Evolutionary conservation across 2,888 invertebrate species (phyloP), one percentile per base, ranked within the genome.

Genomic region (Trichogramma evanescens): DNA sequence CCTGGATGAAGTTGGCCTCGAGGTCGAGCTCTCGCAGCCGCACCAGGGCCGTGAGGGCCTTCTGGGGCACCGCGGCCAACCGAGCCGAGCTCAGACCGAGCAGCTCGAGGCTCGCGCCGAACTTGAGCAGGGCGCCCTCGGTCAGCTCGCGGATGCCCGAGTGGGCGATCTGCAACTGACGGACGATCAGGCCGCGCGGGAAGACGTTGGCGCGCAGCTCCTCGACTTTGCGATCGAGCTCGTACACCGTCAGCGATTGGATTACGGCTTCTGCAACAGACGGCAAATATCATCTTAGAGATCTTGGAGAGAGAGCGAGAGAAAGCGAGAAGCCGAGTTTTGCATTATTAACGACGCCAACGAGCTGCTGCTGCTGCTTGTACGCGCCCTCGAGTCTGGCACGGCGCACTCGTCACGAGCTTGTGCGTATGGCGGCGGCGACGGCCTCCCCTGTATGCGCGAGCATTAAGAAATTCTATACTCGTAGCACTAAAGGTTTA

Each of bases 181-280:
- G 85, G 76, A 90, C 85, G 74, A 84, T 85, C 58, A 85, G 76
- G 40, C 83, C 82, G 38, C 85, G 79, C 59, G 90, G 89, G 76
- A 93, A 92, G 69, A 91, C 82, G 68, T 87, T 87, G 65, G 86
- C 81, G 64, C 88, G 86, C 57, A 94, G 82, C 69, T 87, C 85
- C 63, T 87, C 88, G 68, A 91, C 85, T 68, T 88, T 86, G 69
- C 86, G 86, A 80, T 94, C 93, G 70, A 94, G 83, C 77, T 93
- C 93, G 81, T 93, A 93, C 72, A 94, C 87, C 72, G 89, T 92
- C 73, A 94, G 82, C 54, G 93, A 93, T 77, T 93, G 92, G 70
- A 95, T 80, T 54, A 62, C 54, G 13, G 54, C 65, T 9, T 63
- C 65, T 65, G 59, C 4, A 63, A 62, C 49, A 59, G 50, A 42